Evolutionary conservation across 2,797 vertebrate genomes (phyloP), one percentile per base, ranked within the genome.

Genomic region (Sebastes baramenuke): DNA sequence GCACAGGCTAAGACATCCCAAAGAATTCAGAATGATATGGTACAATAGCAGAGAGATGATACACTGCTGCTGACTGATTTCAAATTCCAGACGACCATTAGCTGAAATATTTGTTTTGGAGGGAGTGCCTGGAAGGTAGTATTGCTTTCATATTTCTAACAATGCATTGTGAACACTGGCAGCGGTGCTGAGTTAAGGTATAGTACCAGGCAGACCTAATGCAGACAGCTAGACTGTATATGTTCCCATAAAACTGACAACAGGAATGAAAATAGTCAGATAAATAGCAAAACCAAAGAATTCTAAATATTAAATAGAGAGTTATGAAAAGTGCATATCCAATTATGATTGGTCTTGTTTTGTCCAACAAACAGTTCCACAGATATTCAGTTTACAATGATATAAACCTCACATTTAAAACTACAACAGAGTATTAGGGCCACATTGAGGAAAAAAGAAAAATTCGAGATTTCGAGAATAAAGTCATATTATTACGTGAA

Each of bases 101-200:
- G 27, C 54, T 59, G 42, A 69, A 80, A 66, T 81, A 65, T 83
- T 76, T 85, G 75, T 81, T 81, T 81, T 64, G 29, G n/a, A 61
- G 62, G 54, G 67, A 79, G 32, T 66, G 71, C 65, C 86, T 81
- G 24, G 36, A 75, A 79, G 56, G 77, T 56, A 65, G 65, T 62
- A 12, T 72, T 70, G 67, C 64, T 83, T 79, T 83, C 72, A 81
- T 73, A 73, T 70, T 69, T 70, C 62, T 77, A 59, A 54, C 16
- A 27, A 42, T 67, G 61, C 38, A 36, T 38, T 73, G 34, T 56
- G 66, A 75, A 49, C 49, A 69, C 20, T 67, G 56, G 36, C 42
- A 56, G 65, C 10, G 30, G 18, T 55, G 64, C 42, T 32, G 64
- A 69, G 34, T 64, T 30, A 55, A 46, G 25, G 18, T 20, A 24